These are phyloP conservation scores for Poeciliopsis occidentalis DNA, from an alignment of 2,113 vertebrate species.

Conservation along the genomic window DNA sequence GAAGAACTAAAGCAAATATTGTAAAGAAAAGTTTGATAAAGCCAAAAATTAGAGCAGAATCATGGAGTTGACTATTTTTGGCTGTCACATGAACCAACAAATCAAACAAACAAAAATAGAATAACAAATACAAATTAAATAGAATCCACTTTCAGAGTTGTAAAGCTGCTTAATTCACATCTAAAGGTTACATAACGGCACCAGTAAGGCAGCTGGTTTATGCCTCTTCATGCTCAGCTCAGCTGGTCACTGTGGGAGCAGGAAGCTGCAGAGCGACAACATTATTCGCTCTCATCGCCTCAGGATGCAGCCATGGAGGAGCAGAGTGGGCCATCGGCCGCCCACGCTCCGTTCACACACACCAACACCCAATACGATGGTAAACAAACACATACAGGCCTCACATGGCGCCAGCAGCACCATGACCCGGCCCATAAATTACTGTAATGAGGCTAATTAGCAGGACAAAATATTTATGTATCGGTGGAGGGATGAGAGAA, in stretches of 20 bases:
- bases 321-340: background rate
- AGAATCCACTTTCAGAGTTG: background rate
- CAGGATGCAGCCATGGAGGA: background rate
- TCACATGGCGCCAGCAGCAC: background rate
- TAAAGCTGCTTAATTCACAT: background rate
- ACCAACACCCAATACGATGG: background rate
- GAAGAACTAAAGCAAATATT: no score
- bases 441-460: no score
- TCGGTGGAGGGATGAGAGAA: no score
- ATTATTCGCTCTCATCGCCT: background rate
- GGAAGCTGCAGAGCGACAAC: background rate
- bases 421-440: background rate
- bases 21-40: no score
- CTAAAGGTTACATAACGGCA: background rate
- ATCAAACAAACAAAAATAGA: no score
- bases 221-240: background rate
- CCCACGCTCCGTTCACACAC: constrained; percentile 9
- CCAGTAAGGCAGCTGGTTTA: background rate
- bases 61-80: no score
- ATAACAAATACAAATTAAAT: background rate
- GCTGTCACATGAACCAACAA: no score
- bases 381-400: constrained; percentile 12
- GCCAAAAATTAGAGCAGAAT: no score
- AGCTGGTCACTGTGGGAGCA: background rate
- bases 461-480: no score